These are phyloP conservation scores for Lacerta agilis DNA, from an alignment of 2,797 vertebrate species.

Conservation along the genomic window DNA sequence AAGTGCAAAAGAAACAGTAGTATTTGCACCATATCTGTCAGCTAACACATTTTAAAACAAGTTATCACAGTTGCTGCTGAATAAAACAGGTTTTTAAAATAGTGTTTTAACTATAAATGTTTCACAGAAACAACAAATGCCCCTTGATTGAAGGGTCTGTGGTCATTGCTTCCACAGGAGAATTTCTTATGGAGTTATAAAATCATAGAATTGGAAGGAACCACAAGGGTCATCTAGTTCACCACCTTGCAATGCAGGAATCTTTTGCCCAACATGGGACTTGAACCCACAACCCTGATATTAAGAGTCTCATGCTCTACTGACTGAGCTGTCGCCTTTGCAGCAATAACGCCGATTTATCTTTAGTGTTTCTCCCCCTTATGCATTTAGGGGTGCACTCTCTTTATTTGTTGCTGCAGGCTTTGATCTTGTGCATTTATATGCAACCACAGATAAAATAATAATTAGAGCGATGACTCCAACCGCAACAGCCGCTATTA, in stretches of 20 bases:
- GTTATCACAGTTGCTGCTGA: constrained; percentile 12
- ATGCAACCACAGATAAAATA: constrained; percentile 76
- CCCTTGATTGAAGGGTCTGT: constrained; percentile 63
- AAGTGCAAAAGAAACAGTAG: constrained; percentile 61
- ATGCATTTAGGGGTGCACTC: constrained; percentile 70
- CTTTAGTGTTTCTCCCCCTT: constrained; percentile 6
- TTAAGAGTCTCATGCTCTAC: no score
- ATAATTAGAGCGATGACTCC: constrained; percentile 72
- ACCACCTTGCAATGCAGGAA: no score
- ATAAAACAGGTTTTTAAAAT: constrained; percentile 15
- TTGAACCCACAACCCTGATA: no score
- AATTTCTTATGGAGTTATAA: constrained; percentile 2
- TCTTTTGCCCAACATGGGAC: no score
- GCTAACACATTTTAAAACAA: constrained; percentile 50
- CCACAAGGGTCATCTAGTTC: no score
- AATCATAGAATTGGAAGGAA: not conserved
- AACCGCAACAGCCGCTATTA: constrained; percentile 72
- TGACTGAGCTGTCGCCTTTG: not conserved
- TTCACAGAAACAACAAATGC: constrained; percentile 86
- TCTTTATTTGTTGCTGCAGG: constrained; percentile 62
- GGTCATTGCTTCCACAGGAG: constrained; percentile 28
- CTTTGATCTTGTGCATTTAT: constrained; percentile 73
- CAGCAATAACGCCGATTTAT: not conserved
- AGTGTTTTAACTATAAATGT: constrained; percentile 67
- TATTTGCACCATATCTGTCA: constrained; percentile 45